Evolutionary conservation across 2,888 invertebrate species (phyloP).

Genomic region (Meiosimyza decipiens): DNA sequence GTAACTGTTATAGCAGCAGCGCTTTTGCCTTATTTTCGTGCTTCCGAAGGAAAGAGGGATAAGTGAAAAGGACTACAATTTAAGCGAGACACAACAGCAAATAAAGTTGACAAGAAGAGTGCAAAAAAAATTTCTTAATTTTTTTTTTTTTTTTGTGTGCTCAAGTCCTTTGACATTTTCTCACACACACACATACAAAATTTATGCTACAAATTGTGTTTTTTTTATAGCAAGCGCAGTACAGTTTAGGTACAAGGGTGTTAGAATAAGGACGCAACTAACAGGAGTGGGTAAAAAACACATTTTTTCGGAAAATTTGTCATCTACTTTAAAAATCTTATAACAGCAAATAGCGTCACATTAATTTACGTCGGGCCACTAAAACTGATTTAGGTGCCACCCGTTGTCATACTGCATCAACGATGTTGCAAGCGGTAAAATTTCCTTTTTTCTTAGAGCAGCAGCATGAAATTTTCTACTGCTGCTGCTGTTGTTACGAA

Average conservation of each 20-base stretch:
- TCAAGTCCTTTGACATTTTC: no score
- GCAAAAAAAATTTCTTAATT: slow-evolving; percentile 20
- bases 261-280: no score
- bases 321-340: slow-evolving; percentile 3
- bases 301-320: not conserved
- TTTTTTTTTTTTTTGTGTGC: not conserved
- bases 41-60: not conserved
- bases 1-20: not conserved
- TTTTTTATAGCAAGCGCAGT: no score
- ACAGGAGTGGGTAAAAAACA: no score
- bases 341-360: slow-evolving; percentile 10
- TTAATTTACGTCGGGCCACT: not conserved
- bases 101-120: slow-evolving; percentile 26
- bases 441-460: no score
- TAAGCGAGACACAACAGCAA: slow-evolving; percentile 4
- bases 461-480: not conserved
- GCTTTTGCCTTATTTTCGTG: not conserved
- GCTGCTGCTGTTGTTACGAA: not conserved
- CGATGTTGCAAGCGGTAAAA: no score
- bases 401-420: no score
- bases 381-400: no score
- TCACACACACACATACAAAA: not conserved
- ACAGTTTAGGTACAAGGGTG: no score
- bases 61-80: not conserved
- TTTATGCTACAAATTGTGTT: no score